Base-by-base conservation (phyloP, 1,140 invertebrate genomes). In the Penaeus chinensis region DNA sequence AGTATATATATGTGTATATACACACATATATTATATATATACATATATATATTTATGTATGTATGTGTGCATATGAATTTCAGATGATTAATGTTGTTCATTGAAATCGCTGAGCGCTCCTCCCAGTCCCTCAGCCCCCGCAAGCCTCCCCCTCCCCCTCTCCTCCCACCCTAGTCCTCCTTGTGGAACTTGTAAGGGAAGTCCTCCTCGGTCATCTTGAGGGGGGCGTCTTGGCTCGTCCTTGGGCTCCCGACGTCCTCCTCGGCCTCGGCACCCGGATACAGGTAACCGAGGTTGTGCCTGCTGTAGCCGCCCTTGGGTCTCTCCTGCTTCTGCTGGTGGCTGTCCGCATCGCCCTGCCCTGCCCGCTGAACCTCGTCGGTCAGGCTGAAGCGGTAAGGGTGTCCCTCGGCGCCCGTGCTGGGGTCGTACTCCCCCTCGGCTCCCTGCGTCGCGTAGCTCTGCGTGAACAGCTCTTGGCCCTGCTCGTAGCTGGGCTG, bases 151-250 rank as follows among this genome's bases (percentile, higher is more conserved):
- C 54, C 54, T 54, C 54, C 2, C 16, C 7, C 54, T 16, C 54
- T 11, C 16, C 54, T 16, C 54, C 54, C 54, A 10, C 54, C 16
- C 16, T 16, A 54, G 54, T 74, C n/a, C 42, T 42, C 65, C 42
- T 83, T 83, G 24, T 83, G 63, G 37, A 83, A 83, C 65, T 83
- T 66, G 37, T 83, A 83, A 10, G 81, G 81, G 42, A 83, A 83
- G 22, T 83, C 81, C 4, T 27, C 42, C 63, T 54, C 54, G 54
- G 54, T 11, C 54, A 54, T 8, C 54, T 54, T 54, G 54, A 54
- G 54, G 10, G 54, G 54, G 54, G 54, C 54, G 54, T 54, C 65
- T 66, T 69, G 66, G 22, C 54, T 37, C 24, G 37, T 19, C 20
- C 61, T 22, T 10, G 27, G 65, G 42, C 18, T 82, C 19, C 54